Evolutionary conservation across 2,797 vertebrate species (phyloP), one percentile per base, ranked within the genome.

Genomic region (Pseudocheirus occidentalis): DNA sequence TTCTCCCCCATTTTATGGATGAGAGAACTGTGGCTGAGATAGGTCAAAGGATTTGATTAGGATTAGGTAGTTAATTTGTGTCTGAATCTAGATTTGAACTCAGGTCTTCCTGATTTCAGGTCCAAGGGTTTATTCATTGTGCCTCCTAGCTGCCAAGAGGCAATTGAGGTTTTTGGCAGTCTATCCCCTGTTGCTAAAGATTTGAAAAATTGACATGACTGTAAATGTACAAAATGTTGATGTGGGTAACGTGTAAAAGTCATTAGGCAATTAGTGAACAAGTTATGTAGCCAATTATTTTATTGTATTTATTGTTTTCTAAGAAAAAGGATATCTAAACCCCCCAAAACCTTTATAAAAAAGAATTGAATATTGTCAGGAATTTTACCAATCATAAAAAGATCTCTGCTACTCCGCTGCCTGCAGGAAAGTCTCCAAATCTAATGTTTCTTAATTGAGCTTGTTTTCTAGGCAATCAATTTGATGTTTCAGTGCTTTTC

Each of bases 381-480:
- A 21, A 46, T 87, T 27, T 87, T 21, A 46, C 40, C 13, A 50
- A 27, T 87, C 40, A 87, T 46, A 10, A 87, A 87, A 87, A 87
- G 24, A 87, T 27, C 40, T 50, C 89, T 50, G 66, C 40, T 94
- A 91, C 5, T 93, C 91, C 92, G n/a, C 52, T 57, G 91, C 59
- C 55, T 91, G 92, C 56, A 91, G 56, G 50, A 95, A 92, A 89
- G 57, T 93, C 89, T 90, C 55, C 52, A 81, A 95, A 58, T 73
- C 91, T 95, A 90, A 93, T 94, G 90, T 90, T 55, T 55, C 56
- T 89, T 92, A 92, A 93, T 90, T 52, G 34, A 57, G 40, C 40
- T 93, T n/a, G 29, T 87, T 92, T 95, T 59, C 92, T 93, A 91
- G 93, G 55, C 87, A 95, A 93, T 92, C 57, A 62, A 59, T 46